Conservation (phyloP, 2,113 vertebrate genomes). For the Serilophus lunatus region DNA sequence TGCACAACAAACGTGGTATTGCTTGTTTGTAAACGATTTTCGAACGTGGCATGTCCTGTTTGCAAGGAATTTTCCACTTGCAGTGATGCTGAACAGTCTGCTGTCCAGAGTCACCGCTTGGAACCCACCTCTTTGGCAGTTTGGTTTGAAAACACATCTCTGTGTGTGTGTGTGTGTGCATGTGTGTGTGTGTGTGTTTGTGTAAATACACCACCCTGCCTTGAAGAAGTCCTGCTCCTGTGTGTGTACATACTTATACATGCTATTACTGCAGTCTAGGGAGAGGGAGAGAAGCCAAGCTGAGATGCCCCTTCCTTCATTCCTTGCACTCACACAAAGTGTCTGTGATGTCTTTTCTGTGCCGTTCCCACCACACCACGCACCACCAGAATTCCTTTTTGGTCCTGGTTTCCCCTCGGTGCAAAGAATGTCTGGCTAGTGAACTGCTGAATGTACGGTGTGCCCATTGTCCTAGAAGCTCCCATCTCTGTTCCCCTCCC, state of each 20-base stretch:
- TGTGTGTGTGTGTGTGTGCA: not conserved
- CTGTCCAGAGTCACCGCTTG: not conserved
- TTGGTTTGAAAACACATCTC: not conserved
- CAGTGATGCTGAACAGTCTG: not conserved
- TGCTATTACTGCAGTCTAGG: not conserved
- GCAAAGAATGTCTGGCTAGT: conserved; percentile 21
- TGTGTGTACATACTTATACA: not conserved
- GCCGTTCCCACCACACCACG: not conserved
- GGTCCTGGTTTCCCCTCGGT: not conserved
- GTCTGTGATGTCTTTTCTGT: not conserved
- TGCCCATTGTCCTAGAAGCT: not conserved
- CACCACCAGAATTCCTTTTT: not conserved
- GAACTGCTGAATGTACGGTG: conserved; percentile 19
- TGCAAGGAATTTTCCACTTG: not conserved
- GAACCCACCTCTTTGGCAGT: not conserved
- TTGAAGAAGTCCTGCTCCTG: not conserved
- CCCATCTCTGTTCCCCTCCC: not conserved
- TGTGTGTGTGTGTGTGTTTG: not conserved
- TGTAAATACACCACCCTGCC: not conserved
- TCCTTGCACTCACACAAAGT: conserved; percentile 24
- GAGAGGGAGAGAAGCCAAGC: not conserved
- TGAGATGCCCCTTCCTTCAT: not conserved
- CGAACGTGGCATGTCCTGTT: rapidly evolving
- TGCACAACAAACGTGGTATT: not conserved
- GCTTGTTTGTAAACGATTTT: not conserved